Evolutionary conservation across 1,140 invertebrate species (phyloP).

Genomic region (Probaryconus sp.): DNA sequence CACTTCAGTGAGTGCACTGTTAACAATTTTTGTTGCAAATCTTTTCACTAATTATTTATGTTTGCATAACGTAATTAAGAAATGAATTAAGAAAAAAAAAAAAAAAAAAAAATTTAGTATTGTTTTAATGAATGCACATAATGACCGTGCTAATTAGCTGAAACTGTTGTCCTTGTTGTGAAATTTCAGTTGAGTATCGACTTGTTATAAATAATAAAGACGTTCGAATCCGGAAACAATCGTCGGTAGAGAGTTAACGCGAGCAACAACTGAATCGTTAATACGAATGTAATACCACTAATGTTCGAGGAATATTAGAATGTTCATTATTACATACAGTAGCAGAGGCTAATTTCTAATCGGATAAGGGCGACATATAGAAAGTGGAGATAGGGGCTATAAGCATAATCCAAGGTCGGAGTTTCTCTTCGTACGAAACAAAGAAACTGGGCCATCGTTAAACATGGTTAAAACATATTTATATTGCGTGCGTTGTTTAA

Average conservation of each 20-base stretch:
- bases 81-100: no score
- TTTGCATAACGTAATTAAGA: no score
- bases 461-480: constrained; percentile 21
- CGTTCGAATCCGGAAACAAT: constrained; percentile 19
- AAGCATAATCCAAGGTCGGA: constrained; percentile 54
- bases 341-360: constrained; percentile 61
- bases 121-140: no score
- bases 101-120: no score
- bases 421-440: constrained; percentile 48
- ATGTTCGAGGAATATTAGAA: constrained; percentile 32
- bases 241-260: constrained; percentile 8
- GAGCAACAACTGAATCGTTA: constrained; percentile 23
- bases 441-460: constrained; percentile 53
- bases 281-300: constrained; percentile 37
- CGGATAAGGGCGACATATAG: constrained; percentile 59
- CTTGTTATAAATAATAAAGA: constrained; percentile 5
- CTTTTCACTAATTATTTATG: no score
- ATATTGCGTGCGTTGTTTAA: background rate
- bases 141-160: no score
- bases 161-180: no score
- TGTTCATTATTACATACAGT: constrained; percentile 48
- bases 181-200: background rate
- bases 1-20: no score
- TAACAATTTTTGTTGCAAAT: no score
- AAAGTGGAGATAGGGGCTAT: constrained; percentile 55